phyloP scores from a whole-genome alignment of 2,888 invertebrate genomes.

The Drosophila vallismaia region DNA sequence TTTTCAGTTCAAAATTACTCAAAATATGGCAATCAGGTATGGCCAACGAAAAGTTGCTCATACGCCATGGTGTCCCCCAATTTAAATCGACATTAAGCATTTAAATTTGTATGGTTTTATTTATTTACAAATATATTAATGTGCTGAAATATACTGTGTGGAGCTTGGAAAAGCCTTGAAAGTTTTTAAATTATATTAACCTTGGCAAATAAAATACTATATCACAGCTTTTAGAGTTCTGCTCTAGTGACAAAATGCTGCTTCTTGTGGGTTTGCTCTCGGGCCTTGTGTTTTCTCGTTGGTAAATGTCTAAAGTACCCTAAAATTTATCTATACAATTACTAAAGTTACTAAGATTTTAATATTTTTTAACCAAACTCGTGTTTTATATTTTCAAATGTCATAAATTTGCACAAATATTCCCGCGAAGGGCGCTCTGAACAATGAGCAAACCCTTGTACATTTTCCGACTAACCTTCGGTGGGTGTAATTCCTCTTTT shows the following conservation, averaged over 20 bases:
- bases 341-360: background rate
- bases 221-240: background rate
- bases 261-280: too few relatives aligned
- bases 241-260: too few relatives aligned
- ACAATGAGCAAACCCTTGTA: background rate
- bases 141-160: too few relatives aligned
- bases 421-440: conserved; percentile 5
- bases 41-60: conserved; percentile 49
- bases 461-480: conserved; percentile 4
- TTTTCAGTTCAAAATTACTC: conserved; percentile 37
- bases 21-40: conserved; percentile 15
- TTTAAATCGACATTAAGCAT: conserved; percentile 26
- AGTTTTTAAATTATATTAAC: background rate
- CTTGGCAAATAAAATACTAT: background rate
- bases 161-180: background rate
- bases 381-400: background rate
- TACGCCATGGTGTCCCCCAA: conserved; percentile 51
- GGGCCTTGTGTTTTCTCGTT: background rate
- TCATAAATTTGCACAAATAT: background rate
- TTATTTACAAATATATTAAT: background rate
- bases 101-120: conserved; percentile 19
- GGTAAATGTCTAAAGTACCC: background rate
- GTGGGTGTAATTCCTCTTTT: conserved; percentile 19
- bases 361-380: background rate
- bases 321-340: background rate